Evolutionary conservation across 2,797 vertebrate species (phyloP).

Genomic region (Mus caroli): DNA sequence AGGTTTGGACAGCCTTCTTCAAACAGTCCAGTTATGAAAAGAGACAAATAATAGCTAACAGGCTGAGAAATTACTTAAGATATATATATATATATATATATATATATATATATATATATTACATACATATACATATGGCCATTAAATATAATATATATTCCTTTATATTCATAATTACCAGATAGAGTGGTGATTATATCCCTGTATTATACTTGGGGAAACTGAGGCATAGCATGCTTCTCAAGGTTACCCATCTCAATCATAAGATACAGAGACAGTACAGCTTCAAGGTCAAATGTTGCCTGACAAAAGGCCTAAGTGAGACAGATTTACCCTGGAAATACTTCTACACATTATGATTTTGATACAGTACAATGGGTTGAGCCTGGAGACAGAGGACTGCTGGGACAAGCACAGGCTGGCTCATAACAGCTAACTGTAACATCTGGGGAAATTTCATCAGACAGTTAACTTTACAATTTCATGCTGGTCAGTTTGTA

Average conservation of each 20-base stretch:
- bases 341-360: neutral
- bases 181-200: neutral
- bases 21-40: neutral
- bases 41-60: constrained; percentile 33
- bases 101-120: no score
- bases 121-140: neutral
- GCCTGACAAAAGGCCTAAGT: neutral
- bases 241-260: neutral
- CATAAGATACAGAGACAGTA: constrained; percentile 22
- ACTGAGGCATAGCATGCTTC: neutral
- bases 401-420: neutral
- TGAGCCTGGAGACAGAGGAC: neutral
- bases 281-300: neutral
- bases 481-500: neutral
- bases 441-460: neutral
- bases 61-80: neutral
- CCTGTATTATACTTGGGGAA: neutral
- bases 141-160: neutral
- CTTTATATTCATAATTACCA: constrained; percentile 47
- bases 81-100: neutral
- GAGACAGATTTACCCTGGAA: neutral
- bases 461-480: neutral
- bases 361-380: neutral
- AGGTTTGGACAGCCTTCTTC: neutral
- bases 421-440: neutral